Evolutionary conservation across 1,140 invertebrate genomes (phyloP).

Genomic region (Pseudomyrmex sp.): DNA sequence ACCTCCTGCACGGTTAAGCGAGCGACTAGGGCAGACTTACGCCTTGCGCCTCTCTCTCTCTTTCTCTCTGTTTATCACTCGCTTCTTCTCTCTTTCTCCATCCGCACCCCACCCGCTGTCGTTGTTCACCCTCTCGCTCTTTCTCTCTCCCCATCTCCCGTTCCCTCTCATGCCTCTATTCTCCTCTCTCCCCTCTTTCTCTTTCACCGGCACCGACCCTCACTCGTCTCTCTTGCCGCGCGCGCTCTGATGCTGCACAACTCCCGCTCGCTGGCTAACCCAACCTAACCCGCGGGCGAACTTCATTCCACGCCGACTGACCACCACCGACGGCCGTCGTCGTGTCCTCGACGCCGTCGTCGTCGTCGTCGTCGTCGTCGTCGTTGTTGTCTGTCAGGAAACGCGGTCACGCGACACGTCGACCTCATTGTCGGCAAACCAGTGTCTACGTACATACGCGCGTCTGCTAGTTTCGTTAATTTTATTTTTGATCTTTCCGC

Average conservation of each 20-base stretch:
- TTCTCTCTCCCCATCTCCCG: conserved; percentile 45
- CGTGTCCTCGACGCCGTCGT: conserved; percentile 73
- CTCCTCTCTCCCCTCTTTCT: conserved; percentile 64
- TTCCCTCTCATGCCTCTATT: conserved; percentile 65
- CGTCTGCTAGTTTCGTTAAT: background rate
- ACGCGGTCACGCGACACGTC: conserved; percentile 69
- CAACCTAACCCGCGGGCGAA: conserved; percentile 83
- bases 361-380: conserved; percentile 52
- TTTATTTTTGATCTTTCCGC: conserved; percentile 28
- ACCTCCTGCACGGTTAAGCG: conserved; percentile 83
- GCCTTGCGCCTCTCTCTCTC: conserved; percentile 77
- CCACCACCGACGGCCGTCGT: conserved; percentile 84
- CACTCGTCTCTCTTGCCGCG: conserved; percentile 67
- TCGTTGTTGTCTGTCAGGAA: conserved; percentile 55
- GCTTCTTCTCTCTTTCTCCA: conserved; percentile 6
- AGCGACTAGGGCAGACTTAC: conserved; percentile 83
- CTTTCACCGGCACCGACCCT: conserved; percentile 63
- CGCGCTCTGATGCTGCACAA: conserved; percentile 81
- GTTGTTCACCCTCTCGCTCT: background rate
- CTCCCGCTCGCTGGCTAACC: conserved; percentile 79
- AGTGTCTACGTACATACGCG: conserved; percentile 38
- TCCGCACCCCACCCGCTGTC: conserved; percentile 18
- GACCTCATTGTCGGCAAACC: conserved; percentile 19
- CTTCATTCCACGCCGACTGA: conserved; percentile 86
- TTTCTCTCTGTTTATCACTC: background rate